Percentiles rank a stretch among this genome's conserved stretches.
These are phyloP conservation scores for Pogonophryne albipinna DNA, from an alignment of 2,797 vertebrate genomes.

Conservation along the genomic window DNA sequence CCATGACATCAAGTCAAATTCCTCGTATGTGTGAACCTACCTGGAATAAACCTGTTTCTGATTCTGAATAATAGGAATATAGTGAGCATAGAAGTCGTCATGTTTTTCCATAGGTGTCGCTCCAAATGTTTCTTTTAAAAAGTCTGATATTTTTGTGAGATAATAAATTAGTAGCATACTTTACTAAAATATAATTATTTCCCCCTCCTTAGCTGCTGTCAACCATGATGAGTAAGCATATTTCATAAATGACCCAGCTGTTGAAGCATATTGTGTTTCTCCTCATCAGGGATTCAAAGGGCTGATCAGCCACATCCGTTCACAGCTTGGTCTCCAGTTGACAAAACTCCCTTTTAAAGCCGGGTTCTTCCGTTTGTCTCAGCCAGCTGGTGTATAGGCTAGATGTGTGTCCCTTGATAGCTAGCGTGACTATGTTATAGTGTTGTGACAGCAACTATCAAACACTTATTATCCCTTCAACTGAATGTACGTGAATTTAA, in stretches of 20 bases:
- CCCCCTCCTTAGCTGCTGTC: slow-evolving; percentile 18
- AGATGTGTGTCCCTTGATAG: slow-evolving; percentile 52
- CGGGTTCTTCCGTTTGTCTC: slow-evolving; percentile 29
- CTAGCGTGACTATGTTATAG: slow-evolving; percentile 27
- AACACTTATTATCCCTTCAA: slow-evolving; percentile 22
- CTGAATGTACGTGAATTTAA: slow-evolving; percentile 4
- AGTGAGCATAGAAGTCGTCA: neutral
- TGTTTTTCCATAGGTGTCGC: slow-evolving; percentile 9
- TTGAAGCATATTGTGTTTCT: slow-evolving; percentile 76
- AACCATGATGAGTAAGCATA: slow-evolving; percentile 72
- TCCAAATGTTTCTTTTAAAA: neutral
- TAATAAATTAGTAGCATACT: slow-evolving; percentile 8
- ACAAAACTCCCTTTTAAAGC: slow-evolving; percentile 55
- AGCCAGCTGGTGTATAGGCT: slow-evolving; percentile 59
- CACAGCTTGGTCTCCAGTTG: slow-evolving; percentile 63
- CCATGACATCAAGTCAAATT: too few relatives aligned
- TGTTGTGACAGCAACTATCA: slow-evolving; percentile 36
- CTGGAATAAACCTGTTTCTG: too few relatives aligned
- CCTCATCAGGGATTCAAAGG: slow-evolving; percentile 73
- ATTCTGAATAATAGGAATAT: neutral
- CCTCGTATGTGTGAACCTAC: too few relatives aligned
- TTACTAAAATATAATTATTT: slow-evolving; percentile 27
- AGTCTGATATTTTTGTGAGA: neutral
- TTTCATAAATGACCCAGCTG: slow-evolving; percentile 79
- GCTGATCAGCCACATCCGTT: slow-evolving; percentile 66